A percentile compares a stretch with the other conserved stretches of the same genome.
Evolutionary conservation across 2,888 invertebrate genomes (phyloP).

Genomic region (Lochmaea crataegi): DNA sequence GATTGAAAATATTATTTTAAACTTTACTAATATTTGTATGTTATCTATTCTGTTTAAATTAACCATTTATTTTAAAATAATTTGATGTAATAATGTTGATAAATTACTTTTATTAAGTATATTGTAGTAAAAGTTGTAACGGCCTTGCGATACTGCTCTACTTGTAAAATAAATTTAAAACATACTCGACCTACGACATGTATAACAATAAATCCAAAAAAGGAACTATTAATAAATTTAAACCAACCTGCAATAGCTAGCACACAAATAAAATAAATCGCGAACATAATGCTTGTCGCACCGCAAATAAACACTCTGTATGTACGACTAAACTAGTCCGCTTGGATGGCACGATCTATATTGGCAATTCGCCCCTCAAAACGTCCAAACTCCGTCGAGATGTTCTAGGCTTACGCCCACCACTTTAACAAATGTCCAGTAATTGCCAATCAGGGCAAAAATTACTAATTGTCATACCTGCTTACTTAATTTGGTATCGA

Average conservation of each 20-base stretch:
- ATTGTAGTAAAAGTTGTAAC: neutral
- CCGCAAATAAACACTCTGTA: constrained; percentile 20
- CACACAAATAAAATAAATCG: constrained; percentile 15
- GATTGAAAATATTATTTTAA: too few relatives aligned
- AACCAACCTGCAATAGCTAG: constrained; percentile 34
- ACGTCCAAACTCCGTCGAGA: constrained; percentile 24
- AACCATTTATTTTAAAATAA: too few relatives aligned
- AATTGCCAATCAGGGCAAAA: constrained; percentile 31
- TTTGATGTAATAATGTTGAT: neutral
- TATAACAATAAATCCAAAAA: constrained; percentile 19
- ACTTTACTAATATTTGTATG: too few relatives aligned
- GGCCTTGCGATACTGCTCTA: constrained; percentile 6
- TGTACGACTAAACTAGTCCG: constrained; percentile 8
- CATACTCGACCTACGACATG: constrained; percentile 2
- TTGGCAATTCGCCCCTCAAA: constrained; percentile 51
- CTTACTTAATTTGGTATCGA: neutral
- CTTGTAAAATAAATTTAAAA: constrained; percentile 9
- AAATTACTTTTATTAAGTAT: neutral
- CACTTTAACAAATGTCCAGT: constrained; percentile 23
- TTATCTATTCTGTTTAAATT: too few relatives aligned
- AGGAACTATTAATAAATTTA: constrained; percentile 26
- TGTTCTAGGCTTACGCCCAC: constrained; percentile 29
- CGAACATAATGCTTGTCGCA: constrained; percentile 11
- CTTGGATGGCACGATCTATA: constrained; percentile 32
- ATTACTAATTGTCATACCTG: constrained; percentile 10